phyloP scores from a whole-genome alignment of 2,797 vertebrate species.

The Artibeus lituratus region DNA sequence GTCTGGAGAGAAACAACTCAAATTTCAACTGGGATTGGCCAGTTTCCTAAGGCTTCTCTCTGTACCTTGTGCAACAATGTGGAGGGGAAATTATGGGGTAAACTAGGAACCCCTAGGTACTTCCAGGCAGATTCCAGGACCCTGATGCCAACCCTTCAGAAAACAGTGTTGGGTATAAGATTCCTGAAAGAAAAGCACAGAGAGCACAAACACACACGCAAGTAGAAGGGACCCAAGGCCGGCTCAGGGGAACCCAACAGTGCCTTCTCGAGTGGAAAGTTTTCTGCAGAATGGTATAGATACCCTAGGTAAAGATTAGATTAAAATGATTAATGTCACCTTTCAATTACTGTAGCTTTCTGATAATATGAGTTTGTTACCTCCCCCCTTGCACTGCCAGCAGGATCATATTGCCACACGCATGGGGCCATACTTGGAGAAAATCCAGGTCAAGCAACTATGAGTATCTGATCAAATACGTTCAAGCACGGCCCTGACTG shows the following conservation, averaged over 20 bases:
- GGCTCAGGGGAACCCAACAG: not conserved
- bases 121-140: not conserved
- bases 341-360: not conserved
- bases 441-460: not conserved
- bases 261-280: not conserved
- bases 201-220: not conserved
- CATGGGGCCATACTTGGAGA: not conserved
- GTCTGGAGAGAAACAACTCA: not conserved
- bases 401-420: not conserved
- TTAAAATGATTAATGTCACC: not conserved
- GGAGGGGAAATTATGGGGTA: accelerated
- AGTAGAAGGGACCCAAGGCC: not conserved
- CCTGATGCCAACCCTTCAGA: not conserved
- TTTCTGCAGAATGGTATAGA: not conserved
- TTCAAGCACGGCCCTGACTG: not conserved
- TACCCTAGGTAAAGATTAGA: not conserved
- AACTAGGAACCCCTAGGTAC: not conserved
- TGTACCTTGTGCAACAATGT: not conserved
- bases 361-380: not conserved
- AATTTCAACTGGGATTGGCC: not conserved
- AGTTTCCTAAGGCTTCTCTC: not conserved
- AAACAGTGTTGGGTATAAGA: not conserved
- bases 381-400: not conserved
- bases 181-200: not conserved
- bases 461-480: not conserved